Evolutionary conservation across 2,113 vertebrate species (phyloP), one percentile per base, ranked within the genome.

Genomic region (Mirza zaza): DNA sequence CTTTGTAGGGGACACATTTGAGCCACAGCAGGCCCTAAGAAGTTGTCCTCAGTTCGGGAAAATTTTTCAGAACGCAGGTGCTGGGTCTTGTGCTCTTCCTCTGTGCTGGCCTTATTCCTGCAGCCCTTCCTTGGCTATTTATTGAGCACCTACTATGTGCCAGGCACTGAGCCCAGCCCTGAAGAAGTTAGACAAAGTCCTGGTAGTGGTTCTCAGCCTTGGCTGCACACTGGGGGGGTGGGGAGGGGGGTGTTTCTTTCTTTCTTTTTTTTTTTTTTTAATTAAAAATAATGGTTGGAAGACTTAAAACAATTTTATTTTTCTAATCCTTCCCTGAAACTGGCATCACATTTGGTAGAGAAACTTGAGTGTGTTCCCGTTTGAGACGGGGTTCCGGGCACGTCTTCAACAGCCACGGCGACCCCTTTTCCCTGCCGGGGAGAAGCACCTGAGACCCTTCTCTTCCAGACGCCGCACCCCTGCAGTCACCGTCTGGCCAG

Each of bases 341-440:
- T 39, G 70, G 6, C 77, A 21, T 63, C 25, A 10, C 20, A 34
- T 27, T 10, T 4, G 9, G 14, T 42, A 59, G 67, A 5, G 34
- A 63, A n/a, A 3, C 63, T 8, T 12, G 1, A 34, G 61, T 25
- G 29, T 34, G 15, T 79, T 48, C 73, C 23, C 10, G 0, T 20
- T 6, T 42, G 57, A 48, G 61, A 10, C 5, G 29, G 48, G 71
- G 20, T 25, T 34, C 21, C 48, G 45, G 45, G 29, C 6, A 0
- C 6, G 55, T 42, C 68, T 50, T 23, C 0, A 6, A 18, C 0
- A 13, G 21, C 29, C 6, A 0, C 6, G 0, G 0, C 4, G 0
- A 23, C 15, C 25, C 29, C 81, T 39, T 20, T 48, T n/a, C 39
- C 34, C 17, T 5, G 11, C 11, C 45, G 45, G 45, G 45, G 32